phyloP scores from a whole-genome alignment of 2,113 vertebrate species.

The Sphyrna mokarran region DNA sequence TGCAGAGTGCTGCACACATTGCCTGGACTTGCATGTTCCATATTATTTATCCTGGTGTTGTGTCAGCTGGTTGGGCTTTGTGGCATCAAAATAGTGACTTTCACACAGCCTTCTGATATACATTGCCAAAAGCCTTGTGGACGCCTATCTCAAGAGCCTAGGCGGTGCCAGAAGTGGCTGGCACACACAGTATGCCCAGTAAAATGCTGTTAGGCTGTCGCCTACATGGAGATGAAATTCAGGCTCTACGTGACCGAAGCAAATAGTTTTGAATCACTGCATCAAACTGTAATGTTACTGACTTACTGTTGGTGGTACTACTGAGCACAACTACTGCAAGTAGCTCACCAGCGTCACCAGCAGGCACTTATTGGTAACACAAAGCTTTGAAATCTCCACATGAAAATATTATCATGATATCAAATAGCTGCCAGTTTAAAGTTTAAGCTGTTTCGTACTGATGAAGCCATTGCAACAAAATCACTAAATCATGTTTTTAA shows the following conservation, averaged over 20 bases:
- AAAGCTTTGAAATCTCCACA: background rate
- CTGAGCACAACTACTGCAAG: background rate
- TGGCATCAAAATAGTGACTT: background rate
- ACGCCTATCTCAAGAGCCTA: background rate
- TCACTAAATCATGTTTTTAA: background rate
- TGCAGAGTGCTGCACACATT: background rate
- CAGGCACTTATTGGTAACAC: background rate
- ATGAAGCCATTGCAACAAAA: background rate
- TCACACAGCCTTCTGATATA: background rate
- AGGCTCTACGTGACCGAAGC: background rate
- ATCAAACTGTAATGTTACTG: background rate
- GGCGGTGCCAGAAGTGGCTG: too few species aligned
- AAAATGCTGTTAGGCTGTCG: background rate
- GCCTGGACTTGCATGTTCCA: background rate
- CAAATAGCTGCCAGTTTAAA: background rate
- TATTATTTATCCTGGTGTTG: background rate
- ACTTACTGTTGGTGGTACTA: slow-evolving; percentile 1
- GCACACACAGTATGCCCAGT: too few species aligned
- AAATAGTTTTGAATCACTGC: background rate
- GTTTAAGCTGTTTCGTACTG: background rate
- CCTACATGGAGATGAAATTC: background rate
- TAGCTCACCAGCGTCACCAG: background rate
- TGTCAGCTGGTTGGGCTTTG: background rate
- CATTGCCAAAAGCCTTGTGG: background rate
- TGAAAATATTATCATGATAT: background rate